Evolutionary conservation across 2,797 vertebrate species (phyloP).

Genomic region (Tauraco hartlaubi): DNA sequence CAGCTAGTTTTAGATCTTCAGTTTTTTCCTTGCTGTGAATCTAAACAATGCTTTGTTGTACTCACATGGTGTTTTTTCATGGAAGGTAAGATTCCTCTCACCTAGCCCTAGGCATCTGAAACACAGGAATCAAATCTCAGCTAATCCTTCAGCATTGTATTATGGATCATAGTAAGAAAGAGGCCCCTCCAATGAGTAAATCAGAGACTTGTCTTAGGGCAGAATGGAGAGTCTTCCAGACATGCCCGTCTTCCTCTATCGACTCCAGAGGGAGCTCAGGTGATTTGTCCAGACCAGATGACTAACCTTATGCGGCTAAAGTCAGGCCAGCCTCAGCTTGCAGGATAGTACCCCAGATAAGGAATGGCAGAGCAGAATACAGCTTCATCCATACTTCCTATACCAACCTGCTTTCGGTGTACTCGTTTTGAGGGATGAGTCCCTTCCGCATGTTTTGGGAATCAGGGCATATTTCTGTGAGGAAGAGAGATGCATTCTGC

Average conservation of each 20-base stretch:
- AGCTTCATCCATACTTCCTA: background rate
- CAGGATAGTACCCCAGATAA: background rate
- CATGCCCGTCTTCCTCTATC: background rate
- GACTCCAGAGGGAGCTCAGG: background rate
- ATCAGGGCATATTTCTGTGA: background rate
- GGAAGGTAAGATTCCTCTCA: background rate
- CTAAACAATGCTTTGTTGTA: background rate
- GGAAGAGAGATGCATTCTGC: background rate
- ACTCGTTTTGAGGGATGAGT: background rate
- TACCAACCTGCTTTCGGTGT: background rate
- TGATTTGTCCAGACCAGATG: background rate
- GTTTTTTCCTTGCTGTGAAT: background rate
- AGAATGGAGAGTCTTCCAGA: background rate
- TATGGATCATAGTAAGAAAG: background rate
- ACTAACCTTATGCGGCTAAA: background rate
- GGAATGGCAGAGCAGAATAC: background rate
- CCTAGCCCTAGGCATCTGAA: background rate
- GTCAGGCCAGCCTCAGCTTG: background rate
- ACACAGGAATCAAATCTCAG: background rate
- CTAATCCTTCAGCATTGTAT: background rate
- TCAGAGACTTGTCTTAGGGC: background rate
- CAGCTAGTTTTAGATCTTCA: background rate
- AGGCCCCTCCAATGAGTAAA: background rate
- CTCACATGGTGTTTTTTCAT: background rate
- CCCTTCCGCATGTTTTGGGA: background rate